Conservation (phyloP, 2,113 vertebrate genomes). For the Eolophus roseicapilla region DNA sequence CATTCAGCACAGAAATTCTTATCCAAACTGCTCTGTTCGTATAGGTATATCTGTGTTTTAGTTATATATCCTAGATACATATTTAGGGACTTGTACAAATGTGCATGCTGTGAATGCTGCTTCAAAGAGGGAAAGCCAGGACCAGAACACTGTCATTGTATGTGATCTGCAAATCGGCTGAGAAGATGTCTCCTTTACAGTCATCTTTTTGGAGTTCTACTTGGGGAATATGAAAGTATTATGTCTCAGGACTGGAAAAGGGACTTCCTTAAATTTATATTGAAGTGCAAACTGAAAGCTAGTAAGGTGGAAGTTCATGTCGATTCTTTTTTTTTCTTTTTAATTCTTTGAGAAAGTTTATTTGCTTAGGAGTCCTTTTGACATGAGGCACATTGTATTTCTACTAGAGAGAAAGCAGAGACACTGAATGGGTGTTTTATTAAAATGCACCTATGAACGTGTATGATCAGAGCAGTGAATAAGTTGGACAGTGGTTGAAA, state of each 20-base stretch:
- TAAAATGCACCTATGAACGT: background rate
- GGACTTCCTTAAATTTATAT: background rate
- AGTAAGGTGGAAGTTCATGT: background rate
- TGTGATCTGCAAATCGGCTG: background rate
- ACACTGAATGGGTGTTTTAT: background rate
- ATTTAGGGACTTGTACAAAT: background rate
- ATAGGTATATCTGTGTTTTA: background rate
- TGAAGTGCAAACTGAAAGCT: background rate
- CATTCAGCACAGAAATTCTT: slow-evolving; percentile 32
- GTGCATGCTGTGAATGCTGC: background rate
- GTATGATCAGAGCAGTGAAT: background rate
- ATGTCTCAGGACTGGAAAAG: background rate
- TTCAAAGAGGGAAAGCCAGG: background rate
- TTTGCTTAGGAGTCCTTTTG: background rate
- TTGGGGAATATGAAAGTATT: background rate
- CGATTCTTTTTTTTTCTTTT: background rate
- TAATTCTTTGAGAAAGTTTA: background rate
- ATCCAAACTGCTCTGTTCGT: background rate
- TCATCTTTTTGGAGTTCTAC: background rate
- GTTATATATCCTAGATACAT: background rate
- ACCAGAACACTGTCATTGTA: background rate
- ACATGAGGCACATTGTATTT: background rate
- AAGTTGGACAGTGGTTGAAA: background rate
- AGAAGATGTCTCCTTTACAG: background rate
- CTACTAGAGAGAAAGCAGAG: background rate